Evolutionary conservation across 2,888 invertebrate genomes (phyloP).

Genomic region (Cryptops parisi): DNA sequence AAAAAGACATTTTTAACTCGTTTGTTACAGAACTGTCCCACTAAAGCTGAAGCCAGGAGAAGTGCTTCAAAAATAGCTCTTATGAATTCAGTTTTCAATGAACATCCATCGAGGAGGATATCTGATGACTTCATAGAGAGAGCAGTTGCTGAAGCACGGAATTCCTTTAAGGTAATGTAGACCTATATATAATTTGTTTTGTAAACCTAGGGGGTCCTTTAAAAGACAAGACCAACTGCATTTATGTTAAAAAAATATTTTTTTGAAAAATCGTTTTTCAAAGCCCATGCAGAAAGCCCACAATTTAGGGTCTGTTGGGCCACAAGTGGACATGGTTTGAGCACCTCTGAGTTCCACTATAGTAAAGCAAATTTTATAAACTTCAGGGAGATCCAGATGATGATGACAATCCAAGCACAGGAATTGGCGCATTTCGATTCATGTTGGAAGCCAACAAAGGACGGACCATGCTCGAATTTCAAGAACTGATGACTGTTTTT

Average conservation of each 20-base stretch:
- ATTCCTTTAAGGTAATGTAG: constrained; percentile 54
- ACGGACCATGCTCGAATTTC: constrained; percentile 88
- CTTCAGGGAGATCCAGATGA: constrained; percentile 31
- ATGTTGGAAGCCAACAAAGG: constrained; percentile 49
- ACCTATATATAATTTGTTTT: too few species aligned
- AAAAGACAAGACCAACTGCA: too few species aligned
- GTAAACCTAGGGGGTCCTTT: too few species aligned
- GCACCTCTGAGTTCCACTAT: too few species aligned
- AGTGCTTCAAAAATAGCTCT: constrained; percentile 91
- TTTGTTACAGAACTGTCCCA: constrained; percentile 64
- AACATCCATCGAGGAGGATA: constrained; percentile 81
- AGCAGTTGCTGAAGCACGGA: constrained; percentile 79
- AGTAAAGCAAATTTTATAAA: too few species aligned
- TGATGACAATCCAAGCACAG: constrained; percentile 54
- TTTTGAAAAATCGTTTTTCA: too few species aligned
- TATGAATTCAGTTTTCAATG: constrained; percentile 94
- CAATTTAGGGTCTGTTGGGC: too few species aligned
- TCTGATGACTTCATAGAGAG: constrained; percentile 89
- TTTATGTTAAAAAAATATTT: too few species aligned
- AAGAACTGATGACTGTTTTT: constrained; percentile 95
- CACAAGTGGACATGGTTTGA: too few species aligned
- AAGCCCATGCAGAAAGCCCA: too few species aligned
- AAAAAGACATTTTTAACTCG: too few species aligned
- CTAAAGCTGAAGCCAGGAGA: constrained; percentile 83
- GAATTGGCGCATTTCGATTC: constrained; percentile 50